Evolutionary conservation across 2,797 vertebrate species (phyloP).

Genomic region (Tragelaphus oryx): DNA sequence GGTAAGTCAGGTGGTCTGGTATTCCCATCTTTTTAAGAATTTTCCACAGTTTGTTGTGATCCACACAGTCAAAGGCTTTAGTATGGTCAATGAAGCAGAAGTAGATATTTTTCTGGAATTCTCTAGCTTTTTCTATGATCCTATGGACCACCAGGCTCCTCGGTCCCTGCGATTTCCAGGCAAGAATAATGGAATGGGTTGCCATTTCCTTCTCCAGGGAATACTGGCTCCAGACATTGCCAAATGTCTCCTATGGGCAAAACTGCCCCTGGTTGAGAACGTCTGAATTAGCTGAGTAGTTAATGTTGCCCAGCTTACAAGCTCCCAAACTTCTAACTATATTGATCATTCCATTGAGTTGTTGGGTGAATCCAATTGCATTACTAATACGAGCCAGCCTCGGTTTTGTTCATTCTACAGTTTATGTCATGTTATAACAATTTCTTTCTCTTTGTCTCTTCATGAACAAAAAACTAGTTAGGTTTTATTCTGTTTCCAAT

Average conservation of each 20-base stretch:
- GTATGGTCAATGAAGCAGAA: neutral
- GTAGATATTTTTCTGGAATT: neutral
- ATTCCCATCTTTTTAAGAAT: neutral
- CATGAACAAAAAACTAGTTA: neutral
- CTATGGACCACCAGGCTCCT: neutral
- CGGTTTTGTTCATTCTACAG: neutral
- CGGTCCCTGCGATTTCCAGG: neutral
- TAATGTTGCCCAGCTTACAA: neutral
- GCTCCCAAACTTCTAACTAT: neutral
- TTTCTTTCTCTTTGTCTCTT: neutral
- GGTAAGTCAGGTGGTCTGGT: neutral
- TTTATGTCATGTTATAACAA: neutral
- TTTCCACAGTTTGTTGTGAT: neutral
- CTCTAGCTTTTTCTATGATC: neutral
- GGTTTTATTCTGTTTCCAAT: slow-evolving; percentile 12
- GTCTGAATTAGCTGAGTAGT: neutral
- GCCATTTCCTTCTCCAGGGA: neutral
- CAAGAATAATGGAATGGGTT: neutral
- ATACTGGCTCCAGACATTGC: neutral
- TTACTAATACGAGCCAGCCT: neutral
- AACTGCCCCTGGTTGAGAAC: neutral
- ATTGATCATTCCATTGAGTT: neutral
- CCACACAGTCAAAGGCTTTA: neutral
- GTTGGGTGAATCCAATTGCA: neutral
- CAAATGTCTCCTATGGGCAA: neutral